phyloP scores from a whole-genome alignment of 37 sponge, comb jelly and placozoan genomes.

The Ephydatia muelleri region DNA sequence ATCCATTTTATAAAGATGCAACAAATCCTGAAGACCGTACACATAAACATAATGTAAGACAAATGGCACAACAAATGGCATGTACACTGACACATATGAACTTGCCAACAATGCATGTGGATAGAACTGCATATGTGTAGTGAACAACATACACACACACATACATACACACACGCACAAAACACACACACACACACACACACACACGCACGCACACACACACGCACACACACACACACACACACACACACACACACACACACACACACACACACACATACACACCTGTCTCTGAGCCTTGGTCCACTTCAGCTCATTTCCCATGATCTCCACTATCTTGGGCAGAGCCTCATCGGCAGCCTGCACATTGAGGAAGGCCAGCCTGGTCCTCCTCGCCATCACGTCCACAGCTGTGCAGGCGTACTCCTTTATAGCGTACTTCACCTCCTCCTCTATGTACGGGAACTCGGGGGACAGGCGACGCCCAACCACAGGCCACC shows the following conservation, averaged over 20 bases:
- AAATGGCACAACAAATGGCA: too few species aligned
- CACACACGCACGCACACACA: background rate
- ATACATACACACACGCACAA: too few species aligned
- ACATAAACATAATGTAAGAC: too few species aligned
- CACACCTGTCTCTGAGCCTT: conserved; percentile 66
- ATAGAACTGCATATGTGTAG: too few species aligned
- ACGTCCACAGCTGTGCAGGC: conserved; percentile 91
- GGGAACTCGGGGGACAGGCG: conserved; percentile 91
- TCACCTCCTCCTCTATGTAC: conserved; percentile 96
- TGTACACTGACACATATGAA: too few species aligned
- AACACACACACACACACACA: background rate
- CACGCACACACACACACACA: conserved; percentile 11
- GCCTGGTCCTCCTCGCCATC: conserved; percentile 87
- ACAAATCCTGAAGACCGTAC: too few species aligned
- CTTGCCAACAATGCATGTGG: too few species aligned
- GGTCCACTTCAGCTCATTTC: conserved; percentile 88
- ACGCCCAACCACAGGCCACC: conserved; percentile 92
- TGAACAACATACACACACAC: too few species aligned
- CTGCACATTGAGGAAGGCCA: conserved; percentile 97
- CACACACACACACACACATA: conserved; percentile 38
- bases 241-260: conserved; percentile 19
- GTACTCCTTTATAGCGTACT: conserved; percentile 91
- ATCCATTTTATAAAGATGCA: too few species aligned
- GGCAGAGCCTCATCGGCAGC: conserved; percentile 93
- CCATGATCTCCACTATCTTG: conserved; percentile 91